These are phyloP conservation scores for Oreochromis mossambicus DNA, from an alignment of 2,797 vertebrate species.

Conservation along the genomic window DNA sequence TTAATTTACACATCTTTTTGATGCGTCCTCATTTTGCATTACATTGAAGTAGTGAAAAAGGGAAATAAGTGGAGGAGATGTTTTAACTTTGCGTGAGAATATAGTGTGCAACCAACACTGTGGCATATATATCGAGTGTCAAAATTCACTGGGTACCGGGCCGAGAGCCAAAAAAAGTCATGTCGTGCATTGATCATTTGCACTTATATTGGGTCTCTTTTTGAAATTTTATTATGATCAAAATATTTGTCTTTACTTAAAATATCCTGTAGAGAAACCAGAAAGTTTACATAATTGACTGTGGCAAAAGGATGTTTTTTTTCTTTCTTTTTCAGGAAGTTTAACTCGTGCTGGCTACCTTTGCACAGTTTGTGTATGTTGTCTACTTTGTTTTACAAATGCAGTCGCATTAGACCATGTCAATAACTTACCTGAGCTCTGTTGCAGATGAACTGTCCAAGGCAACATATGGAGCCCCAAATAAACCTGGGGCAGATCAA, in stretches of 20 bases:
- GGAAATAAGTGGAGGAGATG: conserved; percentile 37
- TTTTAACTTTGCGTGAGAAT: conserved; percentile 25
- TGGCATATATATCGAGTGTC: conserved; percentile 16
- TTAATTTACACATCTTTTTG: conserved; percentile 73
- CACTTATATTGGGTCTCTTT: conserved; percentile 17
- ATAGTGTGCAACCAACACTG: conserved; percentile 25
- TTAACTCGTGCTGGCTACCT: not conserved
- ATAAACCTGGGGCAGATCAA: conserved; percentile 50
- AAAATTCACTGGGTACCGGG: conserved; percentile 27
- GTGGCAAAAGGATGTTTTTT: not conserved
- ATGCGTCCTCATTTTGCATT: conserved; percentile 65
- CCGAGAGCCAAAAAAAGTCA: conserved; percentile 27
- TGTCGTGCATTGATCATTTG: not conserved
- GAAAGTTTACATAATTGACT: conserved; percentile 26
- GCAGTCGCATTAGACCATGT: conserved; percentile 13
- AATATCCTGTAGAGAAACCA: conserved; percentile 35
- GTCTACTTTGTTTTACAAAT: not conserved
- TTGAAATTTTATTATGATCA: conserved; percentile 33
- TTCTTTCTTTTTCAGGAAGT: not conserved
- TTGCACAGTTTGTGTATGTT: not conserved
- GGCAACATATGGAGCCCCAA: conserved; percentile 60
- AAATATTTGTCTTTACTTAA: conserved; percentile 31
- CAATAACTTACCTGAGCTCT: conserved; percentile 45
- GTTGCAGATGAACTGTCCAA: conserved; percentile 49
- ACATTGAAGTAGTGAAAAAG: conserved; percentile 58